Conservation (phyloP, 2,113 vertebrate genomes). For the Psammodynastes pulverulentus region DNA sequence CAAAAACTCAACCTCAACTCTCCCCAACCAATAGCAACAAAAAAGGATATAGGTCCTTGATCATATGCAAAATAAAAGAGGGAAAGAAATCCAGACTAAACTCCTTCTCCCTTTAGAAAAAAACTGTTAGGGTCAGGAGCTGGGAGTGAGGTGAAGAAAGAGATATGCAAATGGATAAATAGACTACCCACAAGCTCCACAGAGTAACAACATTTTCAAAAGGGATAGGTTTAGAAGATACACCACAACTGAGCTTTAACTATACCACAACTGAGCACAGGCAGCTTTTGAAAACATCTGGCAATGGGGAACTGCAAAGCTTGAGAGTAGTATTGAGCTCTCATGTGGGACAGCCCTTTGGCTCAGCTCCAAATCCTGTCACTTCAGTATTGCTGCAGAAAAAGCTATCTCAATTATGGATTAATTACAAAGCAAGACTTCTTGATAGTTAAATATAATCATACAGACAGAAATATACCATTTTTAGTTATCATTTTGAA, state of each 20-base stretch:
- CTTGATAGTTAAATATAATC: background rate
- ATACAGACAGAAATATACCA: background rate
- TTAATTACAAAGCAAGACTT: background rate
- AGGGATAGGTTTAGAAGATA: background rate
- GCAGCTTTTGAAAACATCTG: background rate
- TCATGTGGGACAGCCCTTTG: background rate
- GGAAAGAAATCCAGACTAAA: background rate
- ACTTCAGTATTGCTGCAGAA: background rate
- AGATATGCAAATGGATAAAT: background rate
- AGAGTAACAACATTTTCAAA: background rate
- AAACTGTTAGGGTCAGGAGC: background rate
- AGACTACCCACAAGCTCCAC: background rate
- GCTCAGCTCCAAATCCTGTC: background rate
- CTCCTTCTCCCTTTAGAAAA: background rate
- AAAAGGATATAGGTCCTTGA: background rate
- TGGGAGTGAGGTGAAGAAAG: background rate
- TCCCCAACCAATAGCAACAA: background rate
- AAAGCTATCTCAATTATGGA: background rate
- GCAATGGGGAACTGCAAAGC: background rate
- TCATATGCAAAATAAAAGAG: background rate
- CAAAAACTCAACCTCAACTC: background rate
- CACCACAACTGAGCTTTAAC: background rate
- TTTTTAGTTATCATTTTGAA: background rate
- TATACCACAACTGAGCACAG: background rate
- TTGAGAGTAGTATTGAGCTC: background rate